Percentiles rank a stretch among this genome's conserved stretches.
phyloP scores from a whole-genome alignment of 2,113 vertebrate species.

The Cercopithecus mona region DNA sequence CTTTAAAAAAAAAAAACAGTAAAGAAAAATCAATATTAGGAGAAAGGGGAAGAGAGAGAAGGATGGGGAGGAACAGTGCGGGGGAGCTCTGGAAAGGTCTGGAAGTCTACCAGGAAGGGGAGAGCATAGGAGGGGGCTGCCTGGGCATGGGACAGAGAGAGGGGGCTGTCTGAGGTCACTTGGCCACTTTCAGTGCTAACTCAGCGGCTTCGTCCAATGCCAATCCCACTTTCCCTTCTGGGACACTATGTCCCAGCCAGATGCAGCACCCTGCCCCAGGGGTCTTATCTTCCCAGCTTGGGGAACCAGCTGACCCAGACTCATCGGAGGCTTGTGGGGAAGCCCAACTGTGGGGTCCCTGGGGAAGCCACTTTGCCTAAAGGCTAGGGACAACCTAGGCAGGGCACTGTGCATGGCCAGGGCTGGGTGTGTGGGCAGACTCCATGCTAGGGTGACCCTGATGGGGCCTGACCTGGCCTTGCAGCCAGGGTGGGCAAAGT shows the following conservation, averaged over 20 bases:
- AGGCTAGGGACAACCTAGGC: not conserved
- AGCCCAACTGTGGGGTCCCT: not conserved
- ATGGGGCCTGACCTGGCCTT: not conserved
- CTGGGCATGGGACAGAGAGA: not conserved
- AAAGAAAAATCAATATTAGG: conserved; percentile 78
- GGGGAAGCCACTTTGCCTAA: not conserved
- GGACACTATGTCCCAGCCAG: not conserved
- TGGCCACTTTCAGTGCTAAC: not conserved
- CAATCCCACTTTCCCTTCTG: not conserved
- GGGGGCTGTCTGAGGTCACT: not conserved
- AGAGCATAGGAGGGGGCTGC: not conserved
- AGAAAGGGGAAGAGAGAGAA: conserved; percentile 71
- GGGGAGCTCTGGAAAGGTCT: not conserved
- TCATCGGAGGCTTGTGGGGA: not conserved
- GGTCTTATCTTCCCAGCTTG: not conserved
- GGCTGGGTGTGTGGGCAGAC: not conserved
- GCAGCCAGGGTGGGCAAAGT: not conserved
- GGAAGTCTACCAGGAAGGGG: not conserved
- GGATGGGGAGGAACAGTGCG: not conserved
- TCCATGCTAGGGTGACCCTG: not conserved
- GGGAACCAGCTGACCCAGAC: not conserved
- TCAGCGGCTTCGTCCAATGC: not conserved
- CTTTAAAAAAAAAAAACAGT: conserved; percentile 62
- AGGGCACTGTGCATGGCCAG: not conserved
- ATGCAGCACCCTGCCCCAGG: not conserved